phyloP scores from a whole-genome alignment of 2,113 vertebrate genomes.

The Prietella phreatophila region DNA sequence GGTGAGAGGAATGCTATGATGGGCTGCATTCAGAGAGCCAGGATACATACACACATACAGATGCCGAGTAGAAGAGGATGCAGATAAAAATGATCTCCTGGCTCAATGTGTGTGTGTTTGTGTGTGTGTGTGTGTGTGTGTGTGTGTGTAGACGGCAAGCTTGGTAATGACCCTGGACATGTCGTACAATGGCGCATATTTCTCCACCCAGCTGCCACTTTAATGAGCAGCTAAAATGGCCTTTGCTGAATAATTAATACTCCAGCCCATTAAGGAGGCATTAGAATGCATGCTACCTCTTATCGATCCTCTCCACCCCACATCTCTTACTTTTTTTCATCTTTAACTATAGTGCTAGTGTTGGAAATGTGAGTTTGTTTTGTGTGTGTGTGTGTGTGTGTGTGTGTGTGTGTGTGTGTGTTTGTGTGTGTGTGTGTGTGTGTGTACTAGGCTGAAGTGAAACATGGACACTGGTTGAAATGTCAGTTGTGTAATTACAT shows the following conservation, averaged over 20 bases:
- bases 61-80: slow-evolving; percentile 35
- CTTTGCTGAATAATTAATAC: slow-evolving; percentile 80
- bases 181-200: slow-evolving; percentile 66
- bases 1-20: slow-evolving; percentile 39
- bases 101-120: slow-evolving; percentile 10
- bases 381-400: slow-evolving; percentile 30
- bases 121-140: background rate
- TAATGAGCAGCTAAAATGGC: slow-evolving; percentile 79
- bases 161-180: slow-evolving; percentile 64
- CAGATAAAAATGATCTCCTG: slow-evolving; percentile 40
- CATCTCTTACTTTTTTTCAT: slow-evolving; percentile 53
- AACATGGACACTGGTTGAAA: slow-evolving; percentile 75
- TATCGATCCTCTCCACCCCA: slow-evolving; percentile 68
- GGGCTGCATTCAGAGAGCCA: slow-evolving; percentile 42
- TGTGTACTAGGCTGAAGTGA: slow-evolving; percentile 57
- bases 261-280: slow-evolving; percentile 78
- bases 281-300: slow-evolving; percentile 78
- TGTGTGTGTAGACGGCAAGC: slow-evolving; percentile 43
- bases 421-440: slow-evolving; percentile 47
- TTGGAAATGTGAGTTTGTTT: background rate
- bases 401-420: slow-evolving; percentile 45
- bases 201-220: slow-evolving; percentile 74
- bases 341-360: slow-evolving; percentile 62
- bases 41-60: slow-evolving; percentile 36
- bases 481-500: slow-evolving; percentile 77